Evolutionary conservation across 2,888 invertebrate genomes (phyloP), one percentile per base, ranked within the genome.

Genomic region (Polydrusus tereticollis): DNA sequence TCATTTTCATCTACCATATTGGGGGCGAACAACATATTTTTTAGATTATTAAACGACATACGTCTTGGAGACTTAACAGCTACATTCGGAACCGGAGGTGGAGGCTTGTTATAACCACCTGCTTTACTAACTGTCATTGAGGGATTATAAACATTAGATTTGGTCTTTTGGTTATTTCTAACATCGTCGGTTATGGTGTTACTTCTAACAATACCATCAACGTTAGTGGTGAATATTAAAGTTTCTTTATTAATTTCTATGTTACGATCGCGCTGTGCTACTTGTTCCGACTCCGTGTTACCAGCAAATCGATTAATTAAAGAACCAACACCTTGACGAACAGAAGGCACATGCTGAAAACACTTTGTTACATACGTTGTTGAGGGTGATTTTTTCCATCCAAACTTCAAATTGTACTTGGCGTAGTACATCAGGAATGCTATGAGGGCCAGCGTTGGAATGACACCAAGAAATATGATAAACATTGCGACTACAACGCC

Each of bases 401-500:
- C 87, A 50, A 87, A 86, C 75, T 86, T 87, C 82, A 92, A 85
- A 78, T 93, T 91, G 82, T 91, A 91, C 21, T 90, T 89, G 73
- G 91, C 89, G 86, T 94, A 94, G 89, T 94, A 96, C 64, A 91
- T 84, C 38, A 93, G 86, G 83, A 94, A 89, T 41, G 91, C 87
- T 2, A 91, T 81, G 20, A 94, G 84, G 0, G 92, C 89, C 45
- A 93, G 85, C 70, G 90, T 85, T 0, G 97, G 96, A 66, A 97
- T 87, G 78, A 97, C 91, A 21, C 94, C 93, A 79, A 97, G 89
- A 90, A 97, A 96, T 79, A 96, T 91, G 77, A 98, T 90, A 85
- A 94, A 94, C 87, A 98, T 88, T 33, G 93, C 93, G 73, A 93
- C 92, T 82, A 94, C 90, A 84, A 95, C 90, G 80, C 91, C 91